phyloP scores from a whole-genome alignment of 2,797 vertebrate genomes.

The Okamejei kenojei region DNA sequence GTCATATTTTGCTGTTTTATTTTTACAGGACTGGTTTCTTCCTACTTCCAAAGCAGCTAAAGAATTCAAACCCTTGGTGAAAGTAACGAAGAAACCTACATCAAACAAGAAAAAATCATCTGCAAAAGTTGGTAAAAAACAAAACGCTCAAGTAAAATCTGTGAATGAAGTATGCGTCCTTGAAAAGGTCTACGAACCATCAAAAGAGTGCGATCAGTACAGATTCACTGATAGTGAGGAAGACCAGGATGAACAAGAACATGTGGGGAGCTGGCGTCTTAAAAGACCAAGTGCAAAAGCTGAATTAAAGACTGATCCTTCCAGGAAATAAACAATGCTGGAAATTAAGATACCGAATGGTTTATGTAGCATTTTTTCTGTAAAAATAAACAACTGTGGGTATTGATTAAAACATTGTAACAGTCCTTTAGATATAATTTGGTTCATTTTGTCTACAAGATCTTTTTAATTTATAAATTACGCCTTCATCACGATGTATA shows the following conservation, averaged over 20 bases:
- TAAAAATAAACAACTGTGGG: not conserved
- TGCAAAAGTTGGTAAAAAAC: constrained; percentile 26
- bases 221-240: constrained; percentile 33
- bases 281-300: constrained; percentile 37
- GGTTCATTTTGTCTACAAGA: not conserved
- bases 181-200: constrained; percentile 1
- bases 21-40: constrained; percentile 83
- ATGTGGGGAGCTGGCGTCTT: not conserved
- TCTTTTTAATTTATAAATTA: not conserved
- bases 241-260: constrained; percentile 8
- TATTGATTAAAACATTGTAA: constrained; percentile 27
- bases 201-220: constrained; percentile 28
- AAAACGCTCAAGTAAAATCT: not conserved
- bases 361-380: not conserved
- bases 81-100: not conserved
- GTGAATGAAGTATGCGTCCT: not conserved
- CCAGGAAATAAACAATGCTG: not conserved
- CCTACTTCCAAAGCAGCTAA: constrained; percentile 74
- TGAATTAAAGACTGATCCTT: constrained; percentile 31
- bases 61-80: constrained; percentile 39
- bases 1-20: not conserved
- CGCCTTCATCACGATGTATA: not conserved
- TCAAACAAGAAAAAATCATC: constrained; percentile 28
- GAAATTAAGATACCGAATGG: not conserved
- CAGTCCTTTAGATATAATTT: constrained; percentile 15